Percentiles rank a stretch among this genome's conserved stretches.
Conservation (phyloP, 92 coral and sea anemone species). For the Palythoa heliodiscus region DNA sequence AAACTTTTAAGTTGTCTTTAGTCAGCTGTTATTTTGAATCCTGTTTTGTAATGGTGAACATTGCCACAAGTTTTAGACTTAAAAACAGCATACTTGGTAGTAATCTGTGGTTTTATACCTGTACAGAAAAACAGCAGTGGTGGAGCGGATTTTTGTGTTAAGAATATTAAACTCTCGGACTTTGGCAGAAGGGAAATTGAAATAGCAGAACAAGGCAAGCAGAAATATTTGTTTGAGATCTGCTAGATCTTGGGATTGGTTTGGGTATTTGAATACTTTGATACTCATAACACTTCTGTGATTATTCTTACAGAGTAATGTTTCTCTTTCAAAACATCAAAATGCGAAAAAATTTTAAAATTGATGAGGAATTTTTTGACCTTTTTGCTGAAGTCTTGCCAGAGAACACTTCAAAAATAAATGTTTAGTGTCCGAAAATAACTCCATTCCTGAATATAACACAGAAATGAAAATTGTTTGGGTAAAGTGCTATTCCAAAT, state of each 20-base stretch:
- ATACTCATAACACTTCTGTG: neutral
- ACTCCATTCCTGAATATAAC: no score
- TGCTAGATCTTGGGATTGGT: slow-evolving; percentile 17
- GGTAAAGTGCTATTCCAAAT: no score
- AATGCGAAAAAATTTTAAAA: neutral
- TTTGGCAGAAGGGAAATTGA: slow-evolving; percentile 99
- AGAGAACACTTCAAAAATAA: neutral
- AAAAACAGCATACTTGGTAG: neutral
- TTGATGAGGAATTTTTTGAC: neutral
- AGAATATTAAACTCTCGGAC: slow-evolving; percentile 98
- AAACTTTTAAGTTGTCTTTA: no score
- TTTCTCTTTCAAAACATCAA: neutral
- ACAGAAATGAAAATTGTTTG: no score
- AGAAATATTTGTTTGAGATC: slow-evolving; percentile 54
- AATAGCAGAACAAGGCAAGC: slow-evolving; percentile 99
- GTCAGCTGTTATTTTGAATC: neutral
- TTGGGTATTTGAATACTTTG: slow-evolving; percentile 33
- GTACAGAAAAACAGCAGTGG: slow-evolving; percentile 97
- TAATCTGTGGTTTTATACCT: slow-evolving; percentile 59
- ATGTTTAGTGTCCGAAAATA: neutral
- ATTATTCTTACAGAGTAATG: neutral
- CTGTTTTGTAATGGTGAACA: no score
- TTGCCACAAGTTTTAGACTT: neutral
- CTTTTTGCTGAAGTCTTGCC: slow-evolving; percentile 9
- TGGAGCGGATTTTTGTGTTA: slow-evolving; percentile 97